Evolutionary conservation across 2,797 vertebrate genomes (phyloP).

Genomic region (Hemibagrus guttatus): DNA sequence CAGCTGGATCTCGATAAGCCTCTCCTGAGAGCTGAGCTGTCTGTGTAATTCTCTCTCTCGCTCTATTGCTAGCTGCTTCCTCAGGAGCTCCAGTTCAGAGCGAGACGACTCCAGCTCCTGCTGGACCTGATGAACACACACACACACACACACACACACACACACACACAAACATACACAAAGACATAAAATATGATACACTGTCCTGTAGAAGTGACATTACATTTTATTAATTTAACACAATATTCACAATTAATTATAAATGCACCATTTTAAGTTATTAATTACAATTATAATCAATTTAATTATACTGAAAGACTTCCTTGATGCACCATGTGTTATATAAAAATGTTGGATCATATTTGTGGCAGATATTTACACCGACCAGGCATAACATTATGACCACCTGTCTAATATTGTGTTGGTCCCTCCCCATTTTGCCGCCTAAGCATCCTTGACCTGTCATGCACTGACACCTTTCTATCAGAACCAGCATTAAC

Average conservation of each 20-base stretch:
- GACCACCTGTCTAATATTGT: no score
- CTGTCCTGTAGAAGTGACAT: not conserved
- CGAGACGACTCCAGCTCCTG: slow-evolving; percentile 69
- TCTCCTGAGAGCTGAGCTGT: slow-evolving; percentile 73
- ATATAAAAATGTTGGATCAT: not conserved
- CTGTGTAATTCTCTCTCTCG: slow-evolving; percentile 74
- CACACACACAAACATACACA: no score
- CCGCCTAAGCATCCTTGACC: no score
- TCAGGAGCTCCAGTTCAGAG: slow-evolving; percentile 74
- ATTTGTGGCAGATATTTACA: not conserved
- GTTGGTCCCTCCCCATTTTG: no score
- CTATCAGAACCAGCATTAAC: no score
- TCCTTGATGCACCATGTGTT: not conserved
- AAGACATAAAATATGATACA: not conserved
- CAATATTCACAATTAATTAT: not conserved
- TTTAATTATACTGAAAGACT: not conserved
- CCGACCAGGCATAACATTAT: no score
- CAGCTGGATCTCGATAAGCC: slow-evolving; percentile 75
- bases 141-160: slow-evolving; percentile 6
- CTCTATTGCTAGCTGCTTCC: slow-evolving; percentile 78
- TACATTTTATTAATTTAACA: not conserved
- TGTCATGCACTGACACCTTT: no score
- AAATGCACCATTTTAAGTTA: not conserved
- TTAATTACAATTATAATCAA: not conserved
- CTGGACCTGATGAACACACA: slow-evolving; percentile 66